Evolutionary conservation across 2,888 invertebrate genomes (phyloP).

Genomic region (Aphidius colemani): DNA sequence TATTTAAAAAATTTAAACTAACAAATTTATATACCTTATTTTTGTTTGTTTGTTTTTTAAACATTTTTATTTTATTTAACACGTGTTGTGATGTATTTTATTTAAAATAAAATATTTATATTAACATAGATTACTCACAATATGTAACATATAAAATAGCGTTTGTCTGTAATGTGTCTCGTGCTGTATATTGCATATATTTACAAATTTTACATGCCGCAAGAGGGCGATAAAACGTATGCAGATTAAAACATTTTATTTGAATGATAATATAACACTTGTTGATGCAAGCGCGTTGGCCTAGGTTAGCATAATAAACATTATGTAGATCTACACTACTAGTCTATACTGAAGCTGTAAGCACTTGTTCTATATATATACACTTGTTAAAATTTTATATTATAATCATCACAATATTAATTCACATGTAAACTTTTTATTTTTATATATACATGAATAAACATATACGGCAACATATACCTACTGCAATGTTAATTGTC

Average conservation of each 20-base stretch:
- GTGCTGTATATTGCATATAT: constrained; percentile 41
- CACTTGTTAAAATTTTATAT: not conserved
- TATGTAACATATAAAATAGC: too few species aligned
- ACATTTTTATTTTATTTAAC: constrained; percentile 1
- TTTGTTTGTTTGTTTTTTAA: not conserved
- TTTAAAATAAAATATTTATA: too few species aligned
- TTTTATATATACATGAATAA: not conserved
- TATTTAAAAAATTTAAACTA: not conserved
- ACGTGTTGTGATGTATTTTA: too few species aligned
- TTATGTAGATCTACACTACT: constrained; percentile 54
- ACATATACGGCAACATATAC: not conserved
- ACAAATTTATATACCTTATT: not conserved
- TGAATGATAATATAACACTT: constrained; percentile 61
- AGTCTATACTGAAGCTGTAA: constrained; percentile 18
- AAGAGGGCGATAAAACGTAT: constrained; percentile 60
- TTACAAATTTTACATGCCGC: constrained; percentile 52
- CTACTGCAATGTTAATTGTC: not conserved
- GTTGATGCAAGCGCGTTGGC: constrained; percentile 60
- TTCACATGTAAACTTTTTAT: too few species aligned
- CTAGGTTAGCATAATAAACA: constrained; percentile 60
- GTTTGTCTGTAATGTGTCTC: constrained; percentile 49
- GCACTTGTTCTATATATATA: constrained; percentile 16
- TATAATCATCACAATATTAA: too few species aligned
- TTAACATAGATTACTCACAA: too few species aligned
- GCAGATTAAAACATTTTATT: constrained; percentile 61